A percentile compares a stretch with the other conserved stretches of the same genome.
These are phyloP conservation scores for Enoplolaimus lenunculus DNA, from an alignment of 2,888 invertebrate species.

Conservation along the genomic window DNA sequence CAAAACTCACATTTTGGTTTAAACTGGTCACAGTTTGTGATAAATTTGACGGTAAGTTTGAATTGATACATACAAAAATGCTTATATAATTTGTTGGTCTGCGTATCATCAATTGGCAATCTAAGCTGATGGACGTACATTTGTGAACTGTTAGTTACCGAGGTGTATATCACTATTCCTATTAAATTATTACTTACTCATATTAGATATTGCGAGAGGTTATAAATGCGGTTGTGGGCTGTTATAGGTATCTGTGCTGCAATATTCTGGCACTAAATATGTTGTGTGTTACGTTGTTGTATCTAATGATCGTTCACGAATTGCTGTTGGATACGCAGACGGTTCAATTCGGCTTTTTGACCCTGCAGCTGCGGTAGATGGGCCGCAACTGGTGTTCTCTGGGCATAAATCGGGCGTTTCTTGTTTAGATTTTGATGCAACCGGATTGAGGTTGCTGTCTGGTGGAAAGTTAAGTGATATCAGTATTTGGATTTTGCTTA, in stretches of 20 bases:
- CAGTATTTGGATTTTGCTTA: no score
- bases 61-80: background rate
- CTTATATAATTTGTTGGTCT: background rate
- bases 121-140: background rate
- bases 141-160: background rate
- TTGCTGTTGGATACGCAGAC: conserved; percentile 82
- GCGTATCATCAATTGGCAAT: no score
- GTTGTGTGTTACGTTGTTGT: conserved; percentile 52
- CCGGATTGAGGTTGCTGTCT: conserved; percentile 70
- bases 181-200: no score
- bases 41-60: no score
- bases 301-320: conserved; percentile 58
- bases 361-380: conserved; percentile 39
- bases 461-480: conserved; percentile 63
- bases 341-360: conserved; percentile 72
- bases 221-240: background rate
- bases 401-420: conserved; percentile 75
- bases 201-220: no score
- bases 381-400: conserved; percentile 55
- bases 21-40: no score
- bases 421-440: conserved; percentile 62
- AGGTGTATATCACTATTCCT: no score
- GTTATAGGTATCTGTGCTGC: background rate
- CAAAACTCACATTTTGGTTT: no score
- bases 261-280: background rate